These are phyloP conservation scores for Petrocephalus zakoni DNA, from an alignment of 2,113 vertebrate genomes.

Conservation along the genomic window DNA sequence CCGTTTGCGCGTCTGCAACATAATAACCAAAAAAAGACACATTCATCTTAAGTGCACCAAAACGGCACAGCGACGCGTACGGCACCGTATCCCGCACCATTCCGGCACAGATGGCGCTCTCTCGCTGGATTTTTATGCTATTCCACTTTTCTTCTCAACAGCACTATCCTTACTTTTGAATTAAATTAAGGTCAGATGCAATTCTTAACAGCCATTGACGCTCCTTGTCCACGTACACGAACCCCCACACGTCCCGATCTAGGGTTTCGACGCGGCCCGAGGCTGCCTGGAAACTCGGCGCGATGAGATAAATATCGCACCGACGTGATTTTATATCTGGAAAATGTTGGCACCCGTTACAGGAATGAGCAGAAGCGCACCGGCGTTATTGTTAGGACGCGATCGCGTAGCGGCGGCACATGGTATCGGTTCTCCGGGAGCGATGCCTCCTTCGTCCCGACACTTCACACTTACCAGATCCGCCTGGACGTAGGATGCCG, in stretches of 20 bases:
- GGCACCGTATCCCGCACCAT: background rate
- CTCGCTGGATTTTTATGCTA: conserved; percentile 47
- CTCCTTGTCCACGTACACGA: background rate
- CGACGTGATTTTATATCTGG: background rate
- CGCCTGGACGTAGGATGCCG: conserved; percentile 36
- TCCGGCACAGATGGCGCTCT: conserved; percentile 66
- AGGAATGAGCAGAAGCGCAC: background rate
- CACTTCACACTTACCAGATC: conserved; percentile 46
- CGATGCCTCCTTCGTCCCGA: background rate
- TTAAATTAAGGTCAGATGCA: background rate
- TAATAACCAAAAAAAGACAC: background rate
- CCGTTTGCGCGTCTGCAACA: background rate
- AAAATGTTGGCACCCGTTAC: background rate
- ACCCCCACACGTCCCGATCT: background rate
- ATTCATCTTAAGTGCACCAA: background rate
- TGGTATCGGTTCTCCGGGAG: background rate
- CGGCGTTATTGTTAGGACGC: background rate
- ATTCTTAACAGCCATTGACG: background rate
- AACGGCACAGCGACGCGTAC: background rate
- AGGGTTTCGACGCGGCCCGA: background rate
- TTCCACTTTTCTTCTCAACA: background rate
- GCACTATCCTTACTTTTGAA: background rate
- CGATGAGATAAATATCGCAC: background rate
- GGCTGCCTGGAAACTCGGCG: background rate
- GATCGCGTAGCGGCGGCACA: background rate